phyloP scores from a whole-genome alignment of 1,140 invertebrate genomes.

The Leptinotarsa undecemlineata region DNA sequence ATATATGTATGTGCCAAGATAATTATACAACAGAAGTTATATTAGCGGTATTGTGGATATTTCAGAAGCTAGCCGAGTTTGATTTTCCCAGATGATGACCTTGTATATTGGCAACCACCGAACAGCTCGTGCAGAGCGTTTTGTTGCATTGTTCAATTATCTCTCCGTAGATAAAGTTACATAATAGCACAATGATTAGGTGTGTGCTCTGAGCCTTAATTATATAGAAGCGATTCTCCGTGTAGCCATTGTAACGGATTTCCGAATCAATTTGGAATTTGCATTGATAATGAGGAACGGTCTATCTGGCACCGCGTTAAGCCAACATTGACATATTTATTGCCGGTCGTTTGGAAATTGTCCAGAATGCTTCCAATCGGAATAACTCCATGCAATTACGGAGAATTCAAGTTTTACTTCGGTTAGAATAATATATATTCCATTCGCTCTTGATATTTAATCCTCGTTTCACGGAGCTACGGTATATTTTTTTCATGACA shows the following conservation, averaged over 20 bases:
- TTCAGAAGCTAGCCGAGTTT: no score
- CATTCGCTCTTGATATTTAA: no score
- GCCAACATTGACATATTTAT: not conserved
- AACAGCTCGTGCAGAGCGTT: not conserved
- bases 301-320: not conserved
- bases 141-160: conserved; percentile 2
- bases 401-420: not conserved
- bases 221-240: not conserved
- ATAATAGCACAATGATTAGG: conserved; percentile 5
- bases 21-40: no score
- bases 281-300: conserved; percentile 2
- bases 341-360: not conserved
- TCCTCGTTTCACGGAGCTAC: no score
- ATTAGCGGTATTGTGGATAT: no score
- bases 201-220: conserved; percentile 2
- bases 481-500: no score
- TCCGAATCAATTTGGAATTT: conserved; percentile 6
- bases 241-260: not conserved
- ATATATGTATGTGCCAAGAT: no score
- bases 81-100: no score
- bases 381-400: not conserved
- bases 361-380: not conserved
- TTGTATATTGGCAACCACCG: no score
- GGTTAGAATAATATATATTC: no score
- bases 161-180: not conserved